Conservation (phyloP, 2,888 invertebrate species). For the Meteorus colon region DNA sequence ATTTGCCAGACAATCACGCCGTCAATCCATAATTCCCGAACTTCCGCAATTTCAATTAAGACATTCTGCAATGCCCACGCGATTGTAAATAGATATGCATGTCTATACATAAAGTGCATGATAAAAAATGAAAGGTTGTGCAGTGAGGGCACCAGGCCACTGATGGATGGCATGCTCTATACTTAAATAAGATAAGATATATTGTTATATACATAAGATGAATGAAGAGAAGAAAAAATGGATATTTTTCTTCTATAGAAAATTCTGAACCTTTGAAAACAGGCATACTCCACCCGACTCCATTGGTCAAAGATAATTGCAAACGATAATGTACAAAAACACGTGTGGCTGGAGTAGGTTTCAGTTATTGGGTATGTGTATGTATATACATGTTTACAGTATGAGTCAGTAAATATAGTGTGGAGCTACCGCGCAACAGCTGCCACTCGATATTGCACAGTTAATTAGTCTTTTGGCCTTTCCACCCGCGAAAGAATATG, state of each 20-base stretch:
- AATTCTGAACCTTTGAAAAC: conserved; percentile 22
- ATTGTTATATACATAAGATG: not conserved
- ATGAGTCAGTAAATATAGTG: conserved; percentile 43
- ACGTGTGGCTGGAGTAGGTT: conserved; percentile 58
- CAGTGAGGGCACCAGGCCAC: not conserved
- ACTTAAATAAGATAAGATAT: not conserved
- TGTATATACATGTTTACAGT: not conserved
- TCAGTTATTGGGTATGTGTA: conserved; percentile 49
- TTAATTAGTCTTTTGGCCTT: conserved; percentile 44
- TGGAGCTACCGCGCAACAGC: conserved; percentile 46
- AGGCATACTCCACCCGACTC: conserved; percentile 46
- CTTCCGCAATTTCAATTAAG: conserved; percentile 62
- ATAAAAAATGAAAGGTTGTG: conserved; percentile 26
- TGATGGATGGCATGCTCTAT: not conserved
- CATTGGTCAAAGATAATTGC: conserved; percentile 58
- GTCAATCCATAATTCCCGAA: conserved; percentile 42
- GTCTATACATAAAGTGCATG: conserved; percentile 29
- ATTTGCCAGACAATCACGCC: conserved; percentile 26
- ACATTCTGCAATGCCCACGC: conserved; percentile 53
- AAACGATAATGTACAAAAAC: conserved; percentile 51
- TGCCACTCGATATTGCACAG: conserved; percentile 48
- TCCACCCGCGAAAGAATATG: not conserved
- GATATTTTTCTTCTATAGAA: not conserved
- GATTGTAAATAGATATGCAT: not conserved
- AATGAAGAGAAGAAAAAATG: conserved; percentile 30